These are phyloP conservation scores for Sebastes reedi DNA, from an alignment of 2,797 vertebrate genomes.

Conservation along the genomic window DNA sequence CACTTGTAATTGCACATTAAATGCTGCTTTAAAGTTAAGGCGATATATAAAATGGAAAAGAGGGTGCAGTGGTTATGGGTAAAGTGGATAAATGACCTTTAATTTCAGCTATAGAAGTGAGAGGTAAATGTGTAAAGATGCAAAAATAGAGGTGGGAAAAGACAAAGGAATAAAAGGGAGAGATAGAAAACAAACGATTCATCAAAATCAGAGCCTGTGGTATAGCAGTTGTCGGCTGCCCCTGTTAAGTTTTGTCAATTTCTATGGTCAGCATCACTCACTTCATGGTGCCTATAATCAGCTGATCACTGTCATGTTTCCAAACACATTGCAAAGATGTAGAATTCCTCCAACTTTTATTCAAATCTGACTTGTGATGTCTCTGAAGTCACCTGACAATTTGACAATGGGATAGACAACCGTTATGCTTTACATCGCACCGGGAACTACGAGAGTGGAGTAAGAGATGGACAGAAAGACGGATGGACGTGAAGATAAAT, in stretches of 20 bases:
- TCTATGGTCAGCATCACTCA: not conserved
- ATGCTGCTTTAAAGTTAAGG: not conserved
- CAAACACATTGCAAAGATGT: not conserved
- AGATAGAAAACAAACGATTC: not conserved
- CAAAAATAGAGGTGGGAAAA: not conserved
- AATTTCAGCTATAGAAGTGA: not conserved
- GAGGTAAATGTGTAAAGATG: not conserved
- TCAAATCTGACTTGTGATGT: not conserved
- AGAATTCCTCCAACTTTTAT: not conserved
- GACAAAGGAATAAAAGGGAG: not conserved
- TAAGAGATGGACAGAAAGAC: constrained; percentile 24
- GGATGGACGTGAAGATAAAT: constrained; percentile 52
- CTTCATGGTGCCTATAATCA: not conserved
- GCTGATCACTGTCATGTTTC: not conserved
- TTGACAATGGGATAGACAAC: not conserved
- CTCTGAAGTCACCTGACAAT: not conserved
- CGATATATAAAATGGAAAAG: not conserved
- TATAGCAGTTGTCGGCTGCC: too few relatives aligned
- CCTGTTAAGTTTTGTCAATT: not conserved
- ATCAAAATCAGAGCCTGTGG: not conserved
- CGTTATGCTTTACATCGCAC: not conserved
- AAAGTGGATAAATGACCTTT: not conserved
- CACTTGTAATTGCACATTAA: not conserved
- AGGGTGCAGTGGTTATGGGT: not conserved
- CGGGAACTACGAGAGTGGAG: not conserved